Percentiles rank a stretch among this genome's conserved stretches.
Conservation (phyloP, 2,113 vertebrate genomes). For the Hippopotamus amphibius region DNA sequence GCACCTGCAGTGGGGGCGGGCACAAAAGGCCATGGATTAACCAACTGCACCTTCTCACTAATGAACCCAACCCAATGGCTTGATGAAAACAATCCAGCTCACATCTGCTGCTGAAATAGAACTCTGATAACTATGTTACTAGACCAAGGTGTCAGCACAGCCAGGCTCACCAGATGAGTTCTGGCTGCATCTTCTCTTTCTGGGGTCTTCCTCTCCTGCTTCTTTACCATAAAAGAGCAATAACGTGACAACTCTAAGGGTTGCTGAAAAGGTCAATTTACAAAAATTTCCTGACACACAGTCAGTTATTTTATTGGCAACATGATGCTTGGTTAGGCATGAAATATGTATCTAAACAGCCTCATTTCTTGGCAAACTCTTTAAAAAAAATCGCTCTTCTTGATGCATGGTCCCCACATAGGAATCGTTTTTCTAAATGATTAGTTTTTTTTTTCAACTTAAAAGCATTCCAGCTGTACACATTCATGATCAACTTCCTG, state of each 20-base stretch:
- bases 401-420: not conserved
- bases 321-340: not conserved
- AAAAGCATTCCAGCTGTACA: not conserved
- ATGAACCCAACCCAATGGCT: not conserved
- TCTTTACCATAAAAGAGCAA: not conserved
- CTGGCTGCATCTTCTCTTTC: not conserved
- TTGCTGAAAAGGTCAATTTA: not conserved
- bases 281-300: not conserved
- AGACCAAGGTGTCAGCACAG: not conserved
- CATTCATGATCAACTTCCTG: not conserved
- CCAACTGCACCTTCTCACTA: not conserved
- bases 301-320: not conserved
- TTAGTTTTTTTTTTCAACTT: not conserved
- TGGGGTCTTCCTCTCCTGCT: not conserved
- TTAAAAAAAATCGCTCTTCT: not conserved
- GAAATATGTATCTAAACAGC: not conserved
- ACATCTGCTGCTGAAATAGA: not conserved
- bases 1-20: slow-evolving; percentile 88
- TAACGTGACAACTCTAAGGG: not conserved
- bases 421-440: not conserved
- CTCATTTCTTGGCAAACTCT: not conserved
- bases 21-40: not conserved
- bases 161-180: not conserved
- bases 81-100: not conserved
- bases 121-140: not conserved